phyloP scores from a whole-genome alignment of 2,888 invertebrate species.

The Hanleya hanleyi region DNA sequence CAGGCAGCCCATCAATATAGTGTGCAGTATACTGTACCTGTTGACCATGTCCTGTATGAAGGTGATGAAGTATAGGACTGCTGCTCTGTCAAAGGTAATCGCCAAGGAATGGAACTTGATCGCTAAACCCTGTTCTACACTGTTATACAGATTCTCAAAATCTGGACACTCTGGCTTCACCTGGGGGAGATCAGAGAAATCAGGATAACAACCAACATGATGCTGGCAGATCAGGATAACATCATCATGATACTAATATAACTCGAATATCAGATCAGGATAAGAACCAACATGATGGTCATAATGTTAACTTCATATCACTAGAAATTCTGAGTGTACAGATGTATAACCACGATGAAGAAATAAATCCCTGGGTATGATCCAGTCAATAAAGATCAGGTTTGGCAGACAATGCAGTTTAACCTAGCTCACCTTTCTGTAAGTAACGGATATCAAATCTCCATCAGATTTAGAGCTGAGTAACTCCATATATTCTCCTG shows the following conservation, averaged over 20 bases:
- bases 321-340: too few relatives aligned
- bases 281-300: too few relatives aligned
- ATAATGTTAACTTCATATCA: too few relatives aligned
- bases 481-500: slow-evolving; percentile 86
- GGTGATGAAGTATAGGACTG: slow-evolving; percentile 81
- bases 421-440: slow-evolving; percentile 84
- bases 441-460: slow-evolving; percentile 83
- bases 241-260: too few relatives aligned
- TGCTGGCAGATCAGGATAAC: too few relatives aligned
- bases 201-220: too few relatives aligned
- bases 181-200: too few relatives aligned
- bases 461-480: slow-evolving; percentile 77
- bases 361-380: too few relatives aligned
- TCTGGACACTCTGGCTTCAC: slow-evolving; percentile 88
- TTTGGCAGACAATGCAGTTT: neutral
- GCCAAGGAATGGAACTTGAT: slow-evolving; percentile 80
- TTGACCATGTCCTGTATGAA: slow-evolving; percentile 80
- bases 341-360: too few relatives aligned
- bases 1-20: neutral
- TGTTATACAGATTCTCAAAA: slow-evolving; percentile 86
- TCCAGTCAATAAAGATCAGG: neutral
- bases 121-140: slow-evolving; percentile 85
- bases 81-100: slow-evolving; percentile 83
- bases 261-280: too few relatives aligned
- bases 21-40: slow-evolving; percentile 52